A percentile compares a stretch with the other conserved stretches of the same genome.
Conservation (phyloP, 2,113 vertebrate species). For the Lipotes vexillifer region DNA sequence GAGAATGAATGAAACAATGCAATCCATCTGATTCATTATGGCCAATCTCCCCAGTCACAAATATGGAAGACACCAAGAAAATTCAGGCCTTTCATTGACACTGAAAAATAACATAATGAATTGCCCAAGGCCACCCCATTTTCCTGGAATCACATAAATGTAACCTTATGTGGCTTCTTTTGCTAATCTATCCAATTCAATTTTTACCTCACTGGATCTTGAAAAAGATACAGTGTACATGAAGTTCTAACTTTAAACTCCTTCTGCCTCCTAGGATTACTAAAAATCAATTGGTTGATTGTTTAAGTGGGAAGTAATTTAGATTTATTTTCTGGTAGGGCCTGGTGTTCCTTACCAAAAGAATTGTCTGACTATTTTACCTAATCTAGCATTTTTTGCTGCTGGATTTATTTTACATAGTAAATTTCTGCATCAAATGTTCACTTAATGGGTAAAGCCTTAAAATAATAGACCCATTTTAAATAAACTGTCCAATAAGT, state of each 20-base stretch:
- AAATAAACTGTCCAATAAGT: neutral
- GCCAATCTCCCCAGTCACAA: neutral
- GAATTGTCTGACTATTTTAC: neutral
- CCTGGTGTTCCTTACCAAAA: neutral
- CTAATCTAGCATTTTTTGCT: neutral
- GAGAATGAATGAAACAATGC: neutral
- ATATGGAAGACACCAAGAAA: neutral
- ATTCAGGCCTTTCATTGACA: neutral
- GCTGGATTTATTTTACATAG: constrained; percentile 1
- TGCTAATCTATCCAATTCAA: neutral
- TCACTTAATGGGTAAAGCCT: neutral
- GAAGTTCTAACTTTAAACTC: neutral
- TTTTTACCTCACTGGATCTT: neutral
- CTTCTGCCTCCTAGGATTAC: neutral
- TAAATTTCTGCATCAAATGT: neutral
- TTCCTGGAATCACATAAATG: neutral
- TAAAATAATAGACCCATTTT: neutral
- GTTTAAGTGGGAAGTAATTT: neutral
- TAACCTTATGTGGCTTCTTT: neutral
- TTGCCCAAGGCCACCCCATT: neutral
- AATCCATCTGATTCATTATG: neutral
- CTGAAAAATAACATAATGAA: neutral
- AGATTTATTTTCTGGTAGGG: neutral
- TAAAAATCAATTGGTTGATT: neutral
- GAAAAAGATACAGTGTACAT: neutral